A percentile compares a stretch with the other conserved stretches of the same genome.
Evolutionary conservation across 2,888 invertebrate genomes (phyloP).

Genomic region (Baccha elongata): DNA sequence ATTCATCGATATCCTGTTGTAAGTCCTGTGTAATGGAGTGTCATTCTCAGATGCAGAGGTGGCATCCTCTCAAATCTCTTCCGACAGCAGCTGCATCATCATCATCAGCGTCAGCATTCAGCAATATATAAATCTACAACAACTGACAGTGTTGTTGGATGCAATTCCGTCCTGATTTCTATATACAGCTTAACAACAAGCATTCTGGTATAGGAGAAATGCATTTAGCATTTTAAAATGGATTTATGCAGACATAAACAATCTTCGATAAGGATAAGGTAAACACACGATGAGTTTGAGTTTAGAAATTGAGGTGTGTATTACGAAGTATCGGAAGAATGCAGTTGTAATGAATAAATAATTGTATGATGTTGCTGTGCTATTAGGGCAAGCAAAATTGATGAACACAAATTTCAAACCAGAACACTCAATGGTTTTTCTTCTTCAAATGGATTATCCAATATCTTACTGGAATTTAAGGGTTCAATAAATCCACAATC

Average conservation of each 20-base stretch:
- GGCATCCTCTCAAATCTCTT: conserved; percentile 37
- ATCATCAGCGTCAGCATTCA: conserved; percentile 53
- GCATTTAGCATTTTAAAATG: conserved; percentile 49
- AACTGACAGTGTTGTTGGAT: conserved; percentile 10
- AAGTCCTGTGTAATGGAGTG: conserved; percentile 67
- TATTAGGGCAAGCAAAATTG: conserved; percentile 8
- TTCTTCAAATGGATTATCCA: background rate
- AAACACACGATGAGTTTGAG: conserved; percentile 28
- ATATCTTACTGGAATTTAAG: background rate
- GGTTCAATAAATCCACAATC: conserved; percentile 15
- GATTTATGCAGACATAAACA: conserved; percentile 69
- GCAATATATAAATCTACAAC: conserved; percentile 35
- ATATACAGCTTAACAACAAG: background rate
- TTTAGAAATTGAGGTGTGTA: conserved; percentile 54
- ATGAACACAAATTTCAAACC: too few relatives aligned
- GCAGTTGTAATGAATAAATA: conserved; percentile 63
- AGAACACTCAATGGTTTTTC: background rate
- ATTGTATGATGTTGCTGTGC: conserved; percentile 47
- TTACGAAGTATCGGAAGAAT: conserved; percentile 42
- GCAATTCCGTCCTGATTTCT: conserved; percentile 21
- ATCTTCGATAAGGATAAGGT: conserved; percentile 54
- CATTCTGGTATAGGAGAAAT: conserved; percentile 34
- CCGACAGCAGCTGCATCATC: conserved; percentile 25
- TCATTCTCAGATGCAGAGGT: conserved; percentile 53
- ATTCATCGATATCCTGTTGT: conserved; percentile 60